Percentiles rank a stretch among this genome's conserved stretches.
Conservation (phyloP, 2,797 vertebrate genomes). For the Microctenopoma stevenorrisi region DNA sequence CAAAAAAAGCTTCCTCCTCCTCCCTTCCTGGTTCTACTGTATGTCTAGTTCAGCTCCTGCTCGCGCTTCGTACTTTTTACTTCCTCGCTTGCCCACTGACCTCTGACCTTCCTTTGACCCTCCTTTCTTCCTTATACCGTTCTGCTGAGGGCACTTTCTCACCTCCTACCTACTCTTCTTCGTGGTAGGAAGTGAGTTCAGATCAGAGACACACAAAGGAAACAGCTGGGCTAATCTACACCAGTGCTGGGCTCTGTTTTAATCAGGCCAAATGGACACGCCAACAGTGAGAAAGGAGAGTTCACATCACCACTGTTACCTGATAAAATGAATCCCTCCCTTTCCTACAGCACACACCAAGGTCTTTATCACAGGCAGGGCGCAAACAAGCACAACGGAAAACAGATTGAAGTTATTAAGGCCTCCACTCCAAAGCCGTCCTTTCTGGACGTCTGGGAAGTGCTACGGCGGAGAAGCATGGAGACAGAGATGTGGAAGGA, state of each 20-base stretch:
- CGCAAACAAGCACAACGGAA: slow-evolving; percentile 71
- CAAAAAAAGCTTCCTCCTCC: slow-evolving; percentile 61
- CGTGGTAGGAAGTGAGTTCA: slow-evolving; percentile 70
- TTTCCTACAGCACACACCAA: slow-evolving; percentile 59
- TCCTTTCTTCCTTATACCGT: slow-evolving; percentile 31
- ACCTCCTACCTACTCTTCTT: slow-evolving; percentile 23
- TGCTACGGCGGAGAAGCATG: slow-evolving; percentile 36
- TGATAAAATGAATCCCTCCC: slow-evolving; percentile 66
- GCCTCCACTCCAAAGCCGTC: slow-evolving; percentile 57
- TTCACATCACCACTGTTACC: slow-evolving; percentile 70
- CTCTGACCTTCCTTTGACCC: slow-evolving; percentile 50
- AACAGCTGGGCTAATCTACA: slow-evolving; percentile 83
- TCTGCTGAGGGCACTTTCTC: slow-evolving; percentile 37
- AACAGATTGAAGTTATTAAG: slow-evolving; percentile 72
- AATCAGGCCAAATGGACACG: slow-evolving; percentile 71
- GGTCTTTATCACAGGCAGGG: slow-evolving; percentile 71
- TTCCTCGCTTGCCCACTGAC: slow-evolving; percentile 57
- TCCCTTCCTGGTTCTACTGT: slow-evolving; percentile 63
- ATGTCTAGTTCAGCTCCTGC: slow-evolving; percentile 55
- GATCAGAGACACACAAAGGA: slow-evolving; percentile 76
- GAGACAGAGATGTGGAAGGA: slow-evolving; percentile 68
- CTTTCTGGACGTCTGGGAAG: slow-evolving; percentile 66
- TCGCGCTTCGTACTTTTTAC: slow-evolving; percentile 54
- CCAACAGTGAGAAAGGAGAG: slow-evolving; percentile 70
- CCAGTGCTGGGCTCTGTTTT: slow-evolving; percentile 70